Conservation (phyloP, 2,797 vertebrate genomes). For the Oophaga sylvatica region DNA sequence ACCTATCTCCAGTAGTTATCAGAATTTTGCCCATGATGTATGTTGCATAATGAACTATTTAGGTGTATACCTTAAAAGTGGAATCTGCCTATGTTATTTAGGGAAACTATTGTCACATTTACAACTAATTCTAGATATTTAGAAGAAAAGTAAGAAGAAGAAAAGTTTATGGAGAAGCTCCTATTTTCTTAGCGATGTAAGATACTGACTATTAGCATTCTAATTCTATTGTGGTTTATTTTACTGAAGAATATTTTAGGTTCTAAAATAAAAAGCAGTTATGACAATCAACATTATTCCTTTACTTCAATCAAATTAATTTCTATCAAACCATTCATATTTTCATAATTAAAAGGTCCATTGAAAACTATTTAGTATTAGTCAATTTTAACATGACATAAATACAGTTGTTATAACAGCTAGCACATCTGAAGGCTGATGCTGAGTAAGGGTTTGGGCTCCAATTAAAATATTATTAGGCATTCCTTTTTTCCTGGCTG, state of each 20-base stretch:
- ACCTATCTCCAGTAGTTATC: too few relatives aligned
- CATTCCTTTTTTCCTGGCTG: constrained; percentile 66
- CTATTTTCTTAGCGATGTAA: too few relatives aligned
- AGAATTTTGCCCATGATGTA: too few relatives aligned
- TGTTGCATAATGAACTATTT: too few relatives aligned
- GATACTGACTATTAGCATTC: not conserved
- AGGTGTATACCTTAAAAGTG: too few relatives aligned
- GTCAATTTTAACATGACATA: constrained; percentile 59
- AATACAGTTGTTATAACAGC: constrained; percentile 56
- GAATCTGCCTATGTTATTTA: too few relatives aligned
- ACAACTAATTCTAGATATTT: too few relatives aligned
- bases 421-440: constrained; percentile 64
- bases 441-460: constrained; percentile 63
- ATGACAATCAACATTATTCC: not conserved
- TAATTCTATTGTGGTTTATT: not conserved
- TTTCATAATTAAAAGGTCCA: not conserved
- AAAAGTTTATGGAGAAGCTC: too few relatives aligned
- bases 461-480: constrained; percentile 65
- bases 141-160: too few relatives aligned
- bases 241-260: not conserved
- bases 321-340: constrained; percentile 10
- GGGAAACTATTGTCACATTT: too few relatives aligned
- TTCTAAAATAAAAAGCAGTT: not conserved
- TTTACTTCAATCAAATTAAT: not conserved
- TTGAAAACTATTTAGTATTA: constrained; percentile 13